Percentiles rank a stretch among this genome's conserved stretches.
These are phyloP conservation scores for Hylia prasina DNA, from an alignment of 2,113 vertebrate species.

Conservation along the genomic window DNA sequence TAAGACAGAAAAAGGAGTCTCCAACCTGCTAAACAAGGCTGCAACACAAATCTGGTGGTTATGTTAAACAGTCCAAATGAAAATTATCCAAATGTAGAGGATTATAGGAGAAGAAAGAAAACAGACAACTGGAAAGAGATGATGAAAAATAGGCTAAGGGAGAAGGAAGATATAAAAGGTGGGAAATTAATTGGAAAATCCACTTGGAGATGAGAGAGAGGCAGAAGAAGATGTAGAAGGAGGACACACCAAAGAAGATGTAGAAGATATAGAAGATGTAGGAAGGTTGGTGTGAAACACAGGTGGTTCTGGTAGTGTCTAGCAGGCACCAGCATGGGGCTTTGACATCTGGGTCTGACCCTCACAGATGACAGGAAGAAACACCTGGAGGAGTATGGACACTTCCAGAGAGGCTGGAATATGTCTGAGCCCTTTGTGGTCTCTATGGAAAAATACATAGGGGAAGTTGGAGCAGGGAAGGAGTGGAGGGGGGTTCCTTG, in stretches of 20 bases:
- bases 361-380: neutral
- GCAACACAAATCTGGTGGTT: conserved; percentile 52
- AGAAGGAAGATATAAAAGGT: neutral
- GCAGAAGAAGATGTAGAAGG: neutral
- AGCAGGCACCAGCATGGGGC: fast-evolving
- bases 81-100: conserved; percentile 37
- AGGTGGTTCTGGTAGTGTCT: neutral
- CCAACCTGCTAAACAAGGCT: conserved; percentile 30
- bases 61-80: conserved; percentile 41
- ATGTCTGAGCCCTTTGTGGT: neutral
- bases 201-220: neutral
- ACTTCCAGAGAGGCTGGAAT: neutral
- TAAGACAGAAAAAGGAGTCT: neutral
- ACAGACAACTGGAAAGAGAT: neutral
- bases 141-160: neutral
- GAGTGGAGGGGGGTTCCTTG: fast-evolving
- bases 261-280: neutral
- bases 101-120: conserved; percentile 39
- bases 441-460: neutral
- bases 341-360: neutral
- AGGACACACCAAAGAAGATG: neutral
- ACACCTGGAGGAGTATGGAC: neutral
- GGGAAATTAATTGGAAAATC: conserved; percentile 6
- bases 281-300: neutral
- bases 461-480: neutral